Evolutionary conservation across 1,140 invertebrate genomes (phyloP), one percentile per base, ranked within the genome.

Genomic region (Cardiocondyla obscurior): DNA sequence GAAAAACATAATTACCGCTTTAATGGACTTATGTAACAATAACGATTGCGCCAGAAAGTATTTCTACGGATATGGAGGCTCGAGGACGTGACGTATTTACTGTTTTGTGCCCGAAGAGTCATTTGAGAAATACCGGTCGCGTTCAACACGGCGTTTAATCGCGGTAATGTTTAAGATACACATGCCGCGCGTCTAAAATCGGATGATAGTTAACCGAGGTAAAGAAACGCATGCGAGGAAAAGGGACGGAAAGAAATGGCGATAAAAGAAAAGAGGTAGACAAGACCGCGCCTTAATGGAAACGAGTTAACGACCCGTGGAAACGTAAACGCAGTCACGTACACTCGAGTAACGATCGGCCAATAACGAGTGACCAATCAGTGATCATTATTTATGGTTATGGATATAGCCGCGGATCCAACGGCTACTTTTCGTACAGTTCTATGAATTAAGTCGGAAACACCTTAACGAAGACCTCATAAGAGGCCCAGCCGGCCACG

Each of bases 271-370:
- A 85, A 55, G 60, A 58, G 64, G 85, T 65, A 81, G 74, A 49
- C 25, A 70, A 85, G 74, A 79, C 91, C 90, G 90, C 91, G 88
- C 91, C 90, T 92, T 93, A 92, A 93, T 92, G 89, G 89, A 92
- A 92, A 92, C 91, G 86, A 92, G 90, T 91, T 92, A 92, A 92
- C 89, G 92, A 92, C 87, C 91, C 91, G 86, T 92, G 88, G 89
- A 91, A 91, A 90, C 89, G 90, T 91, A 93, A 92, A 91, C 88
- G 88, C 90, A 92, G 91, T 92, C 92, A 93, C 90, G 91, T 93
- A 92, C 89, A 87, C 87, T 85, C 85, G 83, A 81, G 86, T 91
- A 92, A 93, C 90, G 92, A 92, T 92, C 90, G 87, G 91, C 44
- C 44, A 46, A 46, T 46, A 46, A 46, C 91, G 86, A 92, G 90